A percentile compares a stretch with the other conserved stretches of the same genome.
Conservation (phyloP, 2,113 vertebrate genomes). For the Ploceus nigricollis region DNA sequence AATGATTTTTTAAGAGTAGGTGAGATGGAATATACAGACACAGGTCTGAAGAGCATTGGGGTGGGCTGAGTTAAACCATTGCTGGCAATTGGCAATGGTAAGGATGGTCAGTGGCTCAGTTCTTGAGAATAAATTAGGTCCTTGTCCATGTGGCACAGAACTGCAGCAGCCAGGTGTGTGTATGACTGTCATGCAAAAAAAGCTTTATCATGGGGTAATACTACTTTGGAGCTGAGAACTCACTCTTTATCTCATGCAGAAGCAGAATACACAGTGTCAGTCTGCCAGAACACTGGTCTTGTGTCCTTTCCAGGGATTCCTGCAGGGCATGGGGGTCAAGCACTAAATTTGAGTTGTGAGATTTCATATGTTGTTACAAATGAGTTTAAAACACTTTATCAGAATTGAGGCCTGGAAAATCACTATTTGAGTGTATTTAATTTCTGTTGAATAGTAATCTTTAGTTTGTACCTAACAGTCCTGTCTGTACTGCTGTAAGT, state of each 20-base stretch:
- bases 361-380: neutral
- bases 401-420: neutral
- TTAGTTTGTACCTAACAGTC: neutral
- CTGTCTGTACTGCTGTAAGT: neutral
- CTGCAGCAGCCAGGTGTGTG: neutral
- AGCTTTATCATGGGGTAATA: neutral
- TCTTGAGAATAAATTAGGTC: neutral
- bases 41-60: neutral
- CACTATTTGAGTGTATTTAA: neutral
- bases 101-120: neutral
- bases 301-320: neutral
- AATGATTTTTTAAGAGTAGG: neutral
- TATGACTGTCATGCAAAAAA: neutral
- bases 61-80: neutral
- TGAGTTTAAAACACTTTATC: neutral
- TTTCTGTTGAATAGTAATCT: neutral
- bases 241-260: neutral
- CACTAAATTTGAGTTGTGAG: neutral
- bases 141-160: neutral
- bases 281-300: neutral
- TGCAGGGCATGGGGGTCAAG: neutral
- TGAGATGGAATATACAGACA: neutral
- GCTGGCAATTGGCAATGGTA: neutral
- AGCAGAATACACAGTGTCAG: neutral
- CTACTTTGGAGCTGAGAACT: neutral